Conservation (phyloP, 2,113 vertebrate species). For the Microtus ochrogaster region DNA sequence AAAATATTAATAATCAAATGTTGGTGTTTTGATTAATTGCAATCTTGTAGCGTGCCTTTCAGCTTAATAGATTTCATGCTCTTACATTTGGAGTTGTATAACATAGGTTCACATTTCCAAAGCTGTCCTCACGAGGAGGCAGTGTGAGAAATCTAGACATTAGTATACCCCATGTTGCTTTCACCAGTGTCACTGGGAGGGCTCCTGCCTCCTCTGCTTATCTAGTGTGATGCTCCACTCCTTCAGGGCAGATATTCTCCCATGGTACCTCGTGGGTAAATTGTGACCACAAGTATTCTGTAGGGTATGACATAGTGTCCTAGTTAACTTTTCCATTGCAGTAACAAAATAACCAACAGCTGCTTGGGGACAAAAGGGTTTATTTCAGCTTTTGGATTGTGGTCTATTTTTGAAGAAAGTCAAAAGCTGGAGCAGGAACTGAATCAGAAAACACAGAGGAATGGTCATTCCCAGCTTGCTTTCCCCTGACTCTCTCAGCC, state of each 20-base stretch:
- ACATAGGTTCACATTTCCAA: background rate
- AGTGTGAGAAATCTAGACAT: background rate
- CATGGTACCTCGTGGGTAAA: background rate
- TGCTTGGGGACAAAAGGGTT: background rate
- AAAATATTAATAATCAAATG: background rate
- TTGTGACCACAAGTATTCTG: no score
- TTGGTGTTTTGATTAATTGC: background rate
- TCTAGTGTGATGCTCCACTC: background rate
- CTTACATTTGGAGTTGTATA: no score
- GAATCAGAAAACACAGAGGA: background rate
- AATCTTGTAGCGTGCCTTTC: no score
- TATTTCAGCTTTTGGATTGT: background rate
- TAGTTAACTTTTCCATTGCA: background rate
- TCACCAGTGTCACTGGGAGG: background rate
- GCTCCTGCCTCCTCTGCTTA: background rate
- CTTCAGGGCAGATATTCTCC: background rate
- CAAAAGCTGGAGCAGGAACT: background rate
- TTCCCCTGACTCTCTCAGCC: background rate
- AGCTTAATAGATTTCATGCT: accelerated
- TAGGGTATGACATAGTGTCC: background rate
- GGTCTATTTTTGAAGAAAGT: background rate
- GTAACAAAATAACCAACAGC: background rate
- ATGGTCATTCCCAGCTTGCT: no score
- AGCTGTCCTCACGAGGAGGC: background rate
- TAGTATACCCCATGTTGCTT: background rate